Evolutionary conservation across 2,797 vertebrate genomes (phyloP).

Genomic region (Anabas testudineus): DNA sequence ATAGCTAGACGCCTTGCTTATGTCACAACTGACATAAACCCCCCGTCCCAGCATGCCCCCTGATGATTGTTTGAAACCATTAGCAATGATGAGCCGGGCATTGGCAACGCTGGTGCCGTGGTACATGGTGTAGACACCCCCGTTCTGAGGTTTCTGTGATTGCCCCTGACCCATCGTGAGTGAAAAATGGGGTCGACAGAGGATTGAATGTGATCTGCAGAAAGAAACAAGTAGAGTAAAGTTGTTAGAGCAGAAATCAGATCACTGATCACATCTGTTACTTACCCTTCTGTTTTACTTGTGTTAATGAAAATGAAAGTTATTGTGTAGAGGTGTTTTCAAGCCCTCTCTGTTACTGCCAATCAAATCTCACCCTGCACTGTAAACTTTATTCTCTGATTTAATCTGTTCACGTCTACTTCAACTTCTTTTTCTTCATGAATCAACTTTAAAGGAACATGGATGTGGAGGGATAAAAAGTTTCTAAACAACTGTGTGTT

Average conservation of each 20-base stretch:
- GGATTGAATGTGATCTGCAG: constrained; percentile 3
- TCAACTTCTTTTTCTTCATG: neutral
- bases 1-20: constrained; percentile 76
- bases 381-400: neutral
- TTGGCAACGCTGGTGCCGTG: constrained; percentile 73
- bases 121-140: constrained; percentile 79
- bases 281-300: no score
- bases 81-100: constrained; percentile 68
- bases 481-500: no score
- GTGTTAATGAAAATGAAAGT: no score
- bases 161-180: constrained; percentile 54
- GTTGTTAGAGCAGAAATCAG: neutral
- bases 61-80: constrained; percentile 72
- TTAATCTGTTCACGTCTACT: neutral
- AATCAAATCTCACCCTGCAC: neutral
- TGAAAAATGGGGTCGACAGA: neutral
- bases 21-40: constrained; percentile 81
- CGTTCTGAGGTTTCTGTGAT: constrained; percentile 66
- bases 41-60: constrained; percentile 79
- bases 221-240: neutral
- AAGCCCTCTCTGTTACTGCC: neutral
- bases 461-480: no score
- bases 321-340: no score
- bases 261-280: no score
- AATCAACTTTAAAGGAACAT: no score